Evolutionary conservation across 2,797 vertebrate genomes (phyloP).

Genomic region (Acridotheres tristis): DNA sequence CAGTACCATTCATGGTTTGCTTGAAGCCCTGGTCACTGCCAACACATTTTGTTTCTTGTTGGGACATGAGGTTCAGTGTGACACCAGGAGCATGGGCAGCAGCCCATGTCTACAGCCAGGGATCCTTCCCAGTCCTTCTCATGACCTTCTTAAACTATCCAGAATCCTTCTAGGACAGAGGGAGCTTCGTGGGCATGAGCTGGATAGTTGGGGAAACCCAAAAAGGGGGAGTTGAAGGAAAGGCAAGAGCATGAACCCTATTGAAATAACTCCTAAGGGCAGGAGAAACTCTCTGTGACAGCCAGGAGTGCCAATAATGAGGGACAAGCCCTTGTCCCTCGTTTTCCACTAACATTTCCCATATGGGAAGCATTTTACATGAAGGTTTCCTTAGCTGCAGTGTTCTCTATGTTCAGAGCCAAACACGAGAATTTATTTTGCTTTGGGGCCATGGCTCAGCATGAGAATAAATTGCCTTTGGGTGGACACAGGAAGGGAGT

Average conservation of each 20-base stretch:
- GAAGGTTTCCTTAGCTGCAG: neutral
- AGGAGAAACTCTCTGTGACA: neutral
- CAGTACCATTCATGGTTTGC: neutral
- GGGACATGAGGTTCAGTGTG: neutral
- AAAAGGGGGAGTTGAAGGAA: neutral
- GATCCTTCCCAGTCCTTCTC: neutral
- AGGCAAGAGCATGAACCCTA: neutral
- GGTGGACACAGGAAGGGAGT: neutral
- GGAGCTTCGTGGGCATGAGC: neutral
- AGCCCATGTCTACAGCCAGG: neutral
- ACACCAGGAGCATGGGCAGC: neutral
- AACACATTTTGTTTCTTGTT: neutral
- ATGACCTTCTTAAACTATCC: neutral
- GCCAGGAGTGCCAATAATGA: neutral
- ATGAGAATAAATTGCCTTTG: constrained; percentile 2
- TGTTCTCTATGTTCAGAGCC: rapidly evolving
- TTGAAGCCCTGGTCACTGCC: neutral
- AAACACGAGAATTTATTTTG: neutral
- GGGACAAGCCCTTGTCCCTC: neutral
- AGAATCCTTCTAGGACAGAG: neutral
- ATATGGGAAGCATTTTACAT: neutral
- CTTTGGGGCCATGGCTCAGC: neutral
- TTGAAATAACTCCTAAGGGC: neutral
- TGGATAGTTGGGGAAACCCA: neutral
- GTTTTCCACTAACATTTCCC: neutral